Percentiles rank a stretch among this genome's conserved stretches.
phyloP scores from a whole-genome alignment of 2,797 vertebrate species.

The Melopsittacus undulatus region DNA sequence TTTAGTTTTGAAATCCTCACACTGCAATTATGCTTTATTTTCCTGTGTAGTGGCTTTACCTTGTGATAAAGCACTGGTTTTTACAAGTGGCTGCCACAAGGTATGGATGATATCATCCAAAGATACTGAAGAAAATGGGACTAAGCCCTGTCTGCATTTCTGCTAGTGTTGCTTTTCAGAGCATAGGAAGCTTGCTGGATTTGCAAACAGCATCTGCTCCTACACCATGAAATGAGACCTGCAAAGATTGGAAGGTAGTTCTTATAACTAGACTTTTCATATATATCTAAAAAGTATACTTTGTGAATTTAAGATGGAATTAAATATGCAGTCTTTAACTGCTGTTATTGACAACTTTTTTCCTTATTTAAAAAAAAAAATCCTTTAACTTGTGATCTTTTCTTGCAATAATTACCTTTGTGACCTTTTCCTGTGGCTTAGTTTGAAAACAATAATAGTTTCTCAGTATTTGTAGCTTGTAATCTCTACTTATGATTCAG shows the following conservation, averaged over 20 bases:
- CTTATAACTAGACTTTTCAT: not conserved
- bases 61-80: not conserved
- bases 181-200: too few species aligned
- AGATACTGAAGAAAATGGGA: too few species aligned
- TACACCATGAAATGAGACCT: accelerated
- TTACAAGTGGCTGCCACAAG: accelerated
- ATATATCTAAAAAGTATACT: too few species aligned
- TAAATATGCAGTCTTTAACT: not conserved
- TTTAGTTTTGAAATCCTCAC: not conserved
- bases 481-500: not conserved
- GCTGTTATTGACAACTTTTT: not conserved
- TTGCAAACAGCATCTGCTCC: not conserved
- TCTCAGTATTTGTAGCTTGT: not conserved
- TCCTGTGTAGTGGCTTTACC: accelerated
- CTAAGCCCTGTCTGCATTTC: not conserved
- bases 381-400: not conserved
- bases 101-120: accelerated
- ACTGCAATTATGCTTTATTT: accelerated
- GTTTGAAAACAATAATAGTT: not conserved
- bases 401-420: not conserved
- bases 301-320: not conserved
- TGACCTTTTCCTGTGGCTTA: not conserved
- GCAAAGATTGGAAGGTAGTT: too few species aligned
- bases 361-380: not conserved
- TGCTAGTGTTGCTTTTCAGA: accelerated